Evolutionary conservation across 2,113 vertebrate genomes (phyloP), one percentile per base, ranked within the genome.

Genomic region (Cyanoderma ruficeps): DNA sequence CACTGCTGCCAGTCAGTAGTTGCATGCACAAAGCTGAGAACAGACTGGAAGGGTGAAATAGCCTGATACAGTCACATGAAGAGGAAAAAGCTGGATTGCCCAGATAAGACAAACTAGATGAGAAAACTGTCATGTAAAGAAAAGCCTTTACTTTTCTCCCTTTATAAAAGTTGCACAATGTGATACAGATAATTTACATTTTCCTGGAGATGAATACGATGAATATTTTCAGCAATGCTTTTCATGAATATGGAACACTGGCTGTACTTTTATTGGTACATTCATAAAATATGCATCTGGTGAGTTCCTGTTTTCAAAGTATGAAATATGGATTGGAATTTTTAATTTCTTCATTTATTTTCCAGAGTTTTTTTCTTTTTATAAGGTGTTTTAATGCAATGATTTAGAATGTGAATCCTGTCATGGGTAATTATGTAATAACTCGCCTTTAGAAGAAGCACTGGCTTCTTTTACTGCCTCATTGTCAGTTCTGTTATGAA

Each of bases 241-340:
- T 81, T 91, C 82, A 97, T 98, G 94, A 97, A 97, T 97, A 96
- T 97, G 92, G 83, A 97, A 96, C 83, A 83, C 47, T 94, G 89
- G 60, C 57, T 94, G 63, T 78, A 79, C 78, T 96, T 83, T 96
- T 95, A 94, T 96, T 97, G 91, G 49, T 95, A 24, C 91, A 47
- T 89, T 94, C 96, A 96, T 93, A 97, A 97, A 96, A 93, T 92
- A 93, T 97, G 80, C 90, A 94, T 89, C 75, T 96, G 75, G 41
- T 93, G 87, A 82, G 75, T 52, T 94, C 31, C 39, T 90, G 82
- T 94, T 93, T 92, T 96, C 87, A 94, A 74, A 94, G 52, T 90
- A 59, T 91, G 57, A 85, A 93, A 82, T 74, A 76, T 53, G 11
- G 71, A 59, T 63, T 47, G 35, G 76, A 92, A 93, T 86, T 95